These are phyloP conservation scores for Numenius phaeopus DNA, from an alignment of 2,797 vertebrate species.

Conservation along the genomic window DNA sequence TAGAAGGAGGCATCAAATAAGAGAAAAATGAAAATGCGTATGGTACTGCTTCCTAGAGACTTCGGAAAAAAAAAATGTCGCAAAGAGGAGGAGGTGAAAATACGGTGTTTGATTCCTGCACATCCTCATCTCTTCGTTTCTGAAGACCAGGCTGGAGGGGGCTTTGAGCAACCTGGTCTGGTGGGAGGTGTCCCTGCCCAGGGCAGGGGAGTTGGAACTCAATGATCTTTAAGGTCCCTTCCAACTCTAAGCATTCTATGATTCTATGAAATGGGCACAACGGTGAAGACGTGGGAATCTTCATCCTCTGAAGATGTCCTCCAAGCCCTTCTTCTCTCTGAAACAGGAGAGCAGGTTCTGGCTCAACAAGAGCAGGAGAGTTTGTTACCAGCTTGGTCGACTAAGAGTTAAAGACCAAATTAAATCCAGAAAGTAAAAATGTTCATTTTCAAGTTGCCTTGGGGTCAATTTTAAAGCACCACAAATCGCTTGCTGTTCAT, in stretches of 20 bases:
- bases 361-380: neutral
- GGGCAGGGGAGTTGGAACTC: too few species aligned
- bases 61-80: neutral
- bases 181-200: too few species aligned
- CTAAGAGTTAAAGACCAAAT: neutral
- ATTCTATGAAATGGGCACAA: neutral
- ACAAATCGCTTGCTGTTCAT: neutral
- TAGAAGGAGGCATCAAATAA: neutral
- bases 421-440: neutral
- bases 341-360: neutral
- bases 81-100: neutral
- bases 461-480: neutral
- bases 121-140: too few species aligned
- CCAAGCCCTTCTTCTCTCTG: neutral
- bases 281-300: too few species aligned
- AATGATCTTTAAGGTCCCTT: too few species aligned
- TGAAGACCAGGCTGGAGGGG: too few species aligned
- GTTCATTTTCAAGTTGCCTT: neutral
- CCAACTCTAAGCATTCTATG: too few species aligned
- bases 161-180: too few species aligned
- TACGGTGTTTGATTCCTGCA: too few species aligned
- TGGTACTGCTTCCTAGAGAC: neutral
- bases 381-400: neutral
- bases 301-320: rapidly evolving
- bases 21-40: neutral